phyloP scores from a whole-genome alignment of 1,140 invertebrate genomes.

The Archivesica marissinica region DNA sequence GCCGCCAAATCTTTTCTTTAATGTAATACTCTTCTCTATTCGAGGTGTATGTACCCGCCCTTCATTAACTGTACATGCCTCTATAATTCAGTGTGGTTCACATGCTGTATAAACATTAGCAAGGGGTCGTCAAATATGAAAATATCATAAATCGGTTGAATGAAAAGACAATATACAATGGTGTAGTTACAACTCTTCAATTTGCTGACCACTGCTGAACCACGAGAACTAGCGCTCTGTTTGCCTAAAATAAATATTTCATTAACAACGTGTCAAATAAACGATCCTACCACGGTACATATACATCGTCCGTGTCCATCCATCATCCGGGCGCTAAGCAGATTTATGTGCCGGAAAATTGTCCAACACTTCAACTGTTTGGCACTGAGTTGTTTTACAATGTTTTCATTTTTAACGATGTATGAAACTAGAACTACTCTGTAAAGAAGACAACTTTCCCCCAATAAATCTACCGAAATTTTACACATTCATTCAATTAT shows the following conservation, averaged over 20 bases:
- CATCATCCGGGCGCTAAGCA: constrained; percentile 1
- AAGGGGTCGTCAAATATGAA: too few relatives aligned
- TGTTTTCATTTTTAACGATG: constrained; percentile 37
- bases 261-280: constrained; percentile 55
- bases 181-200: too few relatives aligned
- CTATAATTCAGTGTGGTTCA: too few relatives aligned
- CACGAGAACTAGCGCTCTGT: not conserved
- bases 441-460: too few relatives aligned
- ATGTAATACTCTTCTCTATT: too few relatives aligned
- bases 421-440: not conserved
- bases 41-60: too few relatives aligned
- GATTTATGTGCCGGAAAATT: constrained; percentile 63
- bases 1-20: too few relatives aligned
- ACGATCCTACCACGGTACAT: not conserved
- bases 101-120: too few relatives aligned
- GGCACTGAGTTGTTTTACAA: constrained; percentile 36
- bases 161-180: not conserved
- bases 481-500: too few relatives aligned
- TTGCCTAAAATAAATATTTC: constrained; percentile 44
- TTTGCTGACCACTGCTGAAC: not conserved
- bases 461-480: too few relatives aligned
- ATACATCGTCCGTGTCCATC: constrained; percentile 1
- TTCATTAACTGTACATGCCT: too few relatives aligned
- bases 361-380: constrained; percentile 29
- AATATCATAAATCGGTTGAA: too few relatives aligned